Conservation (phyloP, 2,888 invertebrate genomes). For the Oxystoma pomonae region DNA sequence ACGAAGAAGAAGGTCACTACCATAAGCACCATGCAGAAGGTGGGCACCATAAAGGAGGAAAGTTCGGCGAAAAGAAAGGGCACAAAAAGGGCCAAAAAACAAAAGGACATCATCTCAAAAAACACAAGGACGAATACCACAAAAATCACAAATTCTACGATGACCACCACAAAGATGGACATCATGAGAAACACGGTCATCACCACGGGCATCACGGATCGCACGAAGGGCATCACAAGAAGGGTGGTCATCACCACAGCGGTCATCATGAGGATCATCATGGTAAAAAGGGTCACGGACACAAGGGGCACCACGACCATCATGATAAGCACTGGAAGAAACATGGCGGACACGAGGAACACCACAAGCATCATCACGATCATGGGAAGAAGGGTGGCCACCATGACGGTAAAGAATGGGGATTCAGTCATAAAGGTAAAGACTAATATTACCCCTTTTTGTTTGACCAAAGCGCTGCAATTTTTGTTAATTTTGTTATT, state of each 20-base stretch:
- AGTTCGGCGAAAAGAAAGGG: constrained; percentile 74
- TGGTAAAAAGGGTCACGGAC: constrained; percentile 74
- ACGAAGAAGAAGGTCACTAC: constrained; percentile 69
- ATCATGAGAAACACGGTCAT: constrained; percentile 79
- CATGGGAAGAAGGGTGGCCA: constrained; percentile 76
- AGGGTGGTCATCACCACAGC: constrained; percentile 73
- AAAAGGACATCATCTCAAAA: constrained; percentile 76
- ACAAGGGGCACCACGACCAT: constrained; percentile 77
- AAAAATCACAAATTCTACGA: constrained; percentile 88
- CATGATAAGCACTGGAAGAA: constrained; percentile 78
- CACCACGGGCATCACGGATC: constrained; percentile 73
- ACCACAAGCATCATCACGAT: constrained; percentile 69
- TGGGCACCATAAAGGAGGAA: constrained; percentile 72
- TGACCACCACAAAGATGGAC: constrained; percentile 79
- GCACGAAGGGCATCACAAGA: constrained; percentile 74
- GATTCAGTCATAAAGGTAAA: constrained; percentile 45
- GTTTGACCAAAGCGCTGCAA: too few relatives aligned
- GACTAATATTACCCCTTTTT: too few relatives aligned
- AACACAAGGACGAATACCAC: constrained; percentile 82
- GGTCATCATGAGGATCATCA: constrained; percentile 75
- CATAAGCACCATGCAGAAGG: constrained; percentile 73
- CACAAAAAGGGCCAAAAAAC: constrained; percentile 82
- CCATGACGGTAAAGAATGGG: constrained; percentile 69
- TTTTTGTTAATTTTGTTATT: too few relatives aligned
- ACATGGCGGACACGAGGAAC: constrained; percentile 71